Evolutionary conservation across 2,797 vertebrate species (phyloP).

Genomic region (Manis pentadactyla): DNA sequence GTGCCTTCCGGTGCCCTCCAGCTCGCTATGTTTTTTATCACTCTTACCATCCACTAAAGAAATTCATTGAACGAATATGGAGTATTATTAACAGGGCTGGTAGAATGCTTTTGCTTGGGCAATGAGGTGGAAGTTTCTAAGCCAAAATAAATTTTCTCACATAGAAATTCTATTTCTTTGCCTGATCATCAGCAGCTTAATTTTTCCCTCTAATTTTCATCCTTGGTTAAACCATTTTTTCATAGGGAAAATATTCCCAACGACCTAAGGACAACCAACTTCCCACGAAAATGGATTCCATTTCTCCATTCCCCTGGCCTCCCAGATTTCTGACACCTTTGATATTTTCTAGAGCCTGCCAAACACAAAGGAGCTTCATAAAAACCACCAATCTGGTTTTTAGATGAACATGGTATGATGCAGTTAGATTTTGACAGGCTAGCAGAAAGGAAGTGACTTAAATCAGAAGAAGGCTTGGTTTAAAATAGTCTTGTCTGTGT

Average conservation of each 20-base stretch:
- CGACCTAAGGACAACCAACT: not conserved
- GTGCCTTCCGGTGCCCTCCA: not conserved
- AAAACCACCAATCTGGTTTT: slow-evolving; percentile 14
- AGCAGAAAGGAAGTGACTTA: slow-evolving; percentile 57
- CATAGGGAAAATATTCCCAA: slow-evolving; percentile 45
- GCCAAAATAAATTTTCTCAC: slow-evolving; percentile 40
- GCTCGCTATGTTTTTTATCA: not conserved
- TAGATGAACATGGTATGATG: not conserved
- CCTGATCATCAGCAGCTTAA: not conserved
- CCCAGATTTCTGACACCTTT: slow-evolving; percentile 38
- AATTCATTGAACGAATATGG: not conserved
- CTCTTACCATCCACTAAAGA: not conserved
- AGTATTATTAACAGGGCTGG: not conserved
- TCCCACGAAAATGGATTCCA: slow-evolving; percentile 50
- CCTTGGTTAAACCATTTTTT: slow-evolving; percentile 45
- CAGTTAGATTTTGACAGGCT: slow-evolving; percentile 39
- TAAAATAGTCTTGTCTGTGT: slow-evolving; percentile 56
- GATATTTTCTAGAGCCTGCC: slow-evolving; percentile 40
- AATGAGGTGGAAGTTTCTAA: not conserved
- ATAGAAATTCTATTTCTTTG: not conserved
- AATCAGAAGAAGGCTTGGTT: slow-evolving; percentile 61
- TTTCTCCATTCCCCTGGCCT: slow-evolving; percentile 1
- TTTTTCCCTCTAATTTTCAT: not conserved
- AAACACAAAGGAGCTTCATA: slow-evolving; percentile 25
- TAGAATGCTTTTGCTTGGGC: not conserved